A percentile compares a stretch with the other conserved stretches of the same genome.
Evolutionary conservation across 2,797 vertebrate species (phyloP).

Genomic region (Zonotrichia albicollis): DNA sequence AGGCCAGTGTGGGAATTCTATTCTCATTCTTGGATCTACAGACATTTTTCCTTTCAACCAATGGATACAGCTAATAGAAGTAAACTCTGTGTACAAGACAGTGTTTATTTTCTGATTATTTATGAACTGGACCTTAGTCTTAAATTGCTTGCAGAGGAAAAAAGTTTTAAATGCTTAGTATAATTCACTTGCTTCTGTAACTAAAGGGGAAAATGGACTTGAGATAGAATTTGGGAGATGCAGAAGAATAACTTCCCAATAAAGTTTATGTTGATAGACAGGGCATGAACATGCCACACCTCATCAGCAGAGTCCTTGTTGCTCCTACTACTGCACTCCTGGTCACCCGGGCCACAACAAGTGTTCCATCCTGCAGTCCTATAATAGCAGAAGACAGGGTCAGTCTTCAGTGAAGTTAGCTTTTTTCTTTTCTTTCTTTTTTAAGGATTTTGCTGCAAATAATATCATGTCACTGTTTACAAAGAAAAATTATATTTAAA

Average conservation of each 20-base stretch:
- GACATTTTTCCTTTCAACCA: neutral
- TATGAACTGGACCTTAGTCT: neutral
- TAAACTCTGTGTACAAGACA: neutral
- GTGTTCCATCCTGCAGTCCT: neutral
- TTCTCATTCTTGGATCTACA: neutral
- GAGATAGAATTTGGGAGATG: neutral
- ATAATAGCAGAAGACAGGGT: neutral
- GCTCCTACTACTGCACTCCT: neutral
- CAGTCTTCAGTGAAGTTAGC: neutral
- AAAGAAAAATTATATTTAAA: neutral
- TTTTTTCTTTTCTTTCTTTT: neutral
- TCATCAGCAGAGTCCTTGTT: rapidly evolving
- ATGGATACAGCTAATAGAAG: neutral
- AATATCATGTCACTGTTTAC: neutral
- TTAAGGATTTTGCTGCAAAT: neutral
- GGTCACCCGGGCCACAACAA: neutral
- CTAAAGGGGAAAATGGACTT: neutral
- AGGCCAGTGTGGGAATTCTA: neutral
- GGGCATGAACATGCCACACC: neutral
- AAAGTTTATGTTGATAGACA: neutral
- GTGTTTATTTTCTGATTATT: neutral
- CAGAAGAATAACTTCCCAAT: neutral
- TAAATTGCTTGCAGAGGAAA: neutral
- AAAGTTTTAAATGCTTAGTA: neutral
- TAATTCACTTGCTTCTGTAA: neutral